A percentile compares a stretch with the other conserved stretches of the same genome.
phyloP scores from a whole-genome alignment of 1,140 invertebrate genomes.

The Drosophila miranda region DNA sequence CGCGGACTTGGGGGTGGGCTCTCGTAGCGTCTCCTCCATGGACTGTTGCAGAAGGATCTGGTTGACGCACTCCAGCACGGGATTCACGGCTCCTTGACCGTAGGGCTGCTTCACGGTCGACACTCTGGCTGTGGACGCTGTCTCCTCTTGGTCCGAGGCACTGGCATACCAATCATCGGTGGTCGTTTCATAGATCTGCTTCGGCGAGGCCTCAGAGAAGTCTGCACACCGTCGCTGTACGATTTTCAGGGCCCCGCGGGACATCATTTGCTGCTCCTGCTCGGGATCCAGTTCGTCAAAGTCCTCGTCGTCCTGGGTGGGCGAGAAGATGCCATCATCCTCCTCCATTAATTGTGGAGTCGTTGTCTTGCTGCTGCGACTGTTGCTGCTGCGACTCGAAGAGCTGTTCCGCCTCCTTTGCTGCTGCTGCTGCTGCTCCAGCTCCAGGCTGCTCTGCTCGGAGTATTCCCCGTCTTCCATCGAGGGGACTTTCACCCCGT shows the following conservation, averaged over 20 bases:
- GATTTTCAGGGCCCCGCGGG: conserved; percentile 50
- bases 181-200: conserved; percentile 82
- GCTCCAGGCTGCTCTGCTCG: conserved; percentile 52
- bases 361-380: conserved; percentile 30
- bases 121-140: conserved; percentile 60
- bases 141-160: conserved; percentile 85
- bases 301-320: conserved; percentile 60
- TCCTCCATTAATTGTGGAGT: conserved; percentile 43
- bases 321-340: conserved; percentile 69
- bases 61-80: conserved; percentile 88
- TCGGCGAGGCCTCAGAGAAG: conserved; percentile 75
- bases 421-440: conserved; percentile 34
- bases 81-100: conserved; percentile 84
- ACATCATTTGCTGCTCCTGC: conserved; percentile 44
- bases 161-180: conserved; percentile 86
- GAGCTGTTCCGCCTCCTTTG: conserved; percentile 39
- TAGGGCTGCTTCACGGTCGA: conserved; percentile 61
- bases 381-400: conserved; percentile 27
- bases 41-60: conserved; percentile 80
- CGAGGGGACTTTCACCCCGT: conserved; percentile 43
- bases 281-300: conserved; percentile 55
- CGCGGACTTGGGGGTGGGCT: conserved; percentile 35
- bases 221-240: conserved; percentile 61
- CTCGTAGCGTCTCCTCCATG: conserved; percentile 69
- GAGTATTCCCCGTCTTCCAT: conserved; percentile 40